A percentile compares a stretch with the other conserved stretches of the same genome.
Conservation (phyloP, 2,113 vertebrate genomes). For the Megalops atlanticus region DNA sequence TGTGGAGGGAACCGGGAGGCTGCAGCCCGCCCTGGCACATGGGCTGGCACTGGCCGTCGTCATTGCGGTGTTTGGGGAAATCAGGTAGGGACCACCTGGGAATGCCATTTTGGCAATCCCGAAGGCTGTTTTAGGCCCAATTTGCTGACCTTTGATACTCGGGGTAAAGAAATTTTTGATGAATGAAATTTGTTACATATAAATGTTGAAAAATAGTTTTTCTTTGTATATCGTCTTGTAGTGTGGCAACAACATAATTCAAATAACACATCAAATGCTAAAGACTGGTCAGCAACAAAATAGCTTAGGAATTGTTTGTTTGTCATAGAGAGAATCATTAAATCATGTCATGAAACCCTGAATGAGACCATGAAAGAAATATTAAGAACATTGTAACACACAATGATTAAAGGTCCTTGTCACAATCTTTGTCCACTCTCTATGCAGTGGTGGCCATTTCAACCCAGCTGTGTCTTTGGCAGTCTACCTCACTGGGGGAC, state of each 20-base stretch:
- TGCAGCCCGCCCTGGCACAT: conserved; percentile 84
- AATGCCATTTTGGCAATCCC: neutral
- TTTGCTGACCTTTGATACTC: no score
- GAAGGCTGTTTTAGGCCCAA: neutral
- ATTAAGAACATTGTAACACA: neutral
- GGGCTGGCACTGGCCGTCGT: conserved; percentile 74
- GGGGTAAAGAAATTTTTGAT: no score
- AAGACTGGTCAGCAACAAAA: no score
- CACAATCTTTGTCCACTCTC: conserved; percentile 16
- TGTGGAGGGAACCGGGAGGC: neutral
- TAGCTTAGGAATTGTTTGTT: no score
- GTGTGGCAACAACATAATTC: no score
- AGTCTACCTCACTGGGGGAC: conserved; percentile 72
- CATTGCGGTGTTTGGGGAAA: conserved; percentile 69
- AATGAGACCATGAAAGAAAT: no score
- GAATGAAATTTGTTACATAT: no score
- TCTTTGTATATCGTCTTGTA: no score
- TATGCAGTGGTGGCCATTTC: conserved; percentile 80
- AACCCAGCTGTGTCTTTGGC: conserved; percentile 81
- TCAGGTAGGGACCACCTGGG: conserved; percentile 72
- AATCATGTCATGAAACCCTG: no score
- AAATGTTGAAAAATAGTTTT: no score
- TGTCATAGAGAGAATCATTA: no score
- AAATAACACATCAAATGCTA: no score
- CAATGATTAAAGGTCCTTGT: neutral